Evolutionary conservation across 2,888 invertebrate genomes (phyloP).

Genomic region (Eubasilissa splendida): DNA sequence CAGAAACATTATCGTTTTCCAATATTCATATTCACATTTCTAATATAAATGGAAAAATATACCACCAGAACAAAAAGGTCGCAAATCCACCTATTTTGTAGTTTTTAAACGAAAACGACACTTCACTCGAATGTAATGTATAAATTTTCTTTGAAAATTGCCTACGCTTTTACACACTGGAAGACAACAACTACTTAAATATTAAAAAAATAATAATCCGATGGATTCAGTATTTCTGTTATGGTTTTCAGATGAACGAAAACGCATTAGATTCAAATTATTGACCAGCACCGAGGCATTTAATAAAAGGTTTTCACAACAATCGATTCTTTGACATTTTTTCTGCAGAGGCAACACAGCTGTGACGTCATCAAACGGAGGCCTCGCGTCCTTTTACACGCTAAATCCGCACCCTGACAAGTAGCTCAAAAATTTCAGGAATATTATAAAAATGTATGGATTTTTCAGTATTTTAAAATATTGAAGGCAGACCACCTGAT

Average conservation of each 20-base stretch:
- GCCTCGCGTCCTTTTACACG: neutral
- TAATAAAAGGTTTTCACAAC: constrained; percentile 25
- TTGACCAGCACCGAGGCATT: neutral
- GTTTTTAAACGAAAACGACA: too few relatives aligned
- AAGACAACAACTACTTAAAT: too few relatives aligned
- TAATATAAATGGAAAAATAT: too few relatives aligned
- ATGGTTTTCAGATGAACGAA: neutral
- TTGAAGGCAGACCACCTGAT: neutral
- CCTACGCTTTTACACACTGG: too few relatives aligned
- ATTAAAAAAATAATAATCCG: too few relatives aligned
- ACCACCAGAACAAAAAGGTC: too few relatives aligned
- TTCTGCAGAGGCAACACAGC: constrained; percentile 24
- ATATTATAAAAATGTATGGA: neutral
- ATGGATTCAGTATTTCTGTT: too few relatives aligned
- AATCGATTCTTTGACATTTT: constrained; percentile 25
- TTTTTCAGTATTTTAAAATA: neutral
- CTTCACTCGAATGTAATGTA: too few relatives aligned
- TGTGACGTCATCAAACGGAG: constrained; percentile 36
- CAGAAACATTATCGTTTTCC: too few relatives aligned
- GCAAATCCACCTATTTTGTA: too few relatives aligned
- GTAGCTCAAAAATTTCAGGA: neutral
- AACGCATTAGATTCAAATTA: constrained; percentile 30
- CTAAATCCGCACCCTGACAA: neutral
- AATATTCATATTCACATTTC: too few relatives aligned
- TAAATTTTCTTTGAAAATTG: too few relatives aligned